Evolutionary conservation across 2,888 invertebrate genomes (phyloP), one percentile per base, ranked within the genome.

Genomic region (Stegophylla sp.): DNA sequence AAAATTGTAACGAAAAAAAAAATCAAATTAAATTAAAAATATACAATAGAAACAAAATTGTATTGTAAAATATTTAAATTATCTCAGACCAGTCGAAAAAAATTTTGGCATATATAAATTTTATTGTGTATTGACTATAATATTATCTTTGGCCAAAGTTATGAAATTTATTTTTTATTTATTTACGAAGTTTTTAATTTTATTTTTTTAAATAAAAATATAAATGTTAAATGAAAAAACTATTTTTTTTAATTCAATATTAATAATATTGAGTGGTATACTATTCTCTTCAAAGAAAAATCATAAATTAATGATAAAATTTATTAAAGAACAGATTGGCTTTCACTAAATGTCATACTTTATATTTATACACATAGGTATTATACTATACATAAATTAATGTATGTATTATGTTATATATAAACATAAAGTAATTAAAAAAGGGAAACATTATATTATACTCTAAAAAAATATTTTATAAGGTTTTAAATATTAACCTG

Each of bases 101-200:
- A 53, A 53, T 41, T 66, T 64, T 53, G 64, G 53, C 53, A 75
- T 66, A n/a, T n/a, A 66, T 66, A 53, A 63, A 43, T 64, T 64
- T 3, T 53, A 66, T 51, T 34, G 10, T 48, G 3, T 64, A 75
- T 75, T 64, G 64, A 66, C 53, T 75, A 63, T 45, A 75, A 75
- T 75, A 64, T 66, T 53, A 66, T 75, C 53, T 75, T 66, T 75
- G 64, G 41, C 51, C 64, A 75, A 64, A 75, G 74, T 75, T 75
- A 48, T 28, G 28, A 26, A 45, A 28, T 75, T 64, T n/a, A 64
- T 64, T 12, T 61, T 48, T 9, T 0, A 61, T 61, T 73, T 28
- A 61, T 28, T 59, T 45, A 45, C 45, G 45, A 56, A 74, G 20
- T 61, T 61, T 73, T 28, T 34, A 34, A 53, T 53, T 13, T 41